Evolutionary conservation across 2,113 vertebrate genomes (phyloP).

Genomic region (Aldabrachelys gigantea): DNA sequence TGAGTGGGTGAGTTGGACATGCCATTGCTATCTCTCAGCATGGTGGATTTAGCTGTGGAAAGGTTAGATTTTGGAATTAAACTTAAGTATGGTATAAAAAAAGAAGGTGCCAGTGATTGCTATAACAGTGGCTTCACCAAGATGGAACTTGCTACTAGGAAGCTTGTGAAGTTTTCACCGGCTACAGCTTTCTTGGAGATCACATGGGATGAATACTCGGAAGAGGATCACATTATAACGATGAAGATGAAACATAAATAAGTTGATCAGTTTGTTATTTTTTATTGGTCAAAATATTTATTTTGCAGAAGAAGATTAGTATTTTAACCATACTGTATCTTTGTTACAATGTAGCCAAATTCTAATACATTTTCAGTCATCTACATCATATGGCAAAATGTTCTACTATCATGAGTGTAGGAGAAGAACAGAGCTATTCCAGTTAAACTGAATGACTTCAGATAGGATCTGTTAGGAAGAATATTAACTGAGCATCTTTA

Average conservation of each 20-base stretch:
- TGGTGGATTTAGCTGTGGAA: neutral
- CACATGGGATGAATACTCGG: neutral
- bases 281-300: neutral
- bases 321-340: neutral
- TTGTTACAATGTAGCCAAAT: neutral
- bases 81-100: neutral
- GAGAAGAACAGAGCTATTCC: neutral
- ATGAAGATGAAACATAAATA: neutral
- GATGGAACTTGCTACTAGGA: neutral
- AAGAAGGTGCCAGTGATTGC: neutral
- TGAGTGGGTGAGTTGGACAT: neutral
- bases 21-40: neutral
- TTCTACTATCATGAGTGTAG: neutral
- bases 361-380: neutral
- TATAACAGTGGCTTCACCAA: rapidly evolving
- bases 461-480: neutral
- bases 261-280: neutral
- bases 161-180: neutral
- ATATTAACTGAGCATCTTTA: neutral
- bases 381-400: neutral
- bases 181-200: neutral
- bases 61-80: neutral
- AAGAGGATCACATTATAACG: neutral
- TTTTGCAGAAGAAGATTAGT: neutral
- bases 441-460: neutral